Evolutionary conservation across 2,113 vertebrate genomes (phyloP), one percentile per base, ranked within the genome.

Genomic region (Brachyistius frenatus): DNA sequence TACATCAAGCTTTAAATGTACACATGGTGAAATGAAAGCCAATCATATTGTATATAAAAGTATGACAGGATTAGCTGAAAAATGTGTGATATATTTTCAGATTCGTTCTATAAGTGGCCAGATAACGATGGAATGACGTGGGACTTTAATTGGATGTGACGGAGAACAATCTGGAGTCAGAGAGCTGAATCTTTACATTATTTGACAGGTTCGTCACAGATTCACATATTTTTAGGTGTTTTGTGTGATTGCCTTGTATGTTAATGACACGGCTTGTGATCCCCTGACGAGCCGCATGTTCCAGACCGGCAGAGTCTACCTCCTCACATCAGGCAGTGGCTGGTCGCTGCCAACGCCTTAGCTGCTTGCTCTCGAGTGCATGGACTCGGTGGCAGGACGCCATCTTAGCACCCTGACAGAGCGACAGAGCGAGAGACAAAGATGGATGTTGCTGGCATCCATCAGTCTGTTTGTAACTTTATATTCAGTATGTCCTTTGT

Each of bases 351-450:
- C 70, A 65, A 53, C 7, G 23, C 54, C 71, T 54, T 49, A 13
- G 66, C 35, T 52, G 39, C 23, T 64, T 13, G 10, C 44, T 44
- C 52, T 50, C 1, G 3, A 63, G 65, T 70, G 55, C 23, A 52
- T 11, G 41, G 61, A 78, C 13, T 75, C 36, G 31, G 74, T 84
- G 86, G 71, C 81, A 61, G 86, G 78, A 60, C 6, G 66, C 86
- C 78, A 78, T 76, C 39, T 76, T 72, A 54, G 56, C 71, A 31
- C 30, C 49, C 32, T 15, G 54, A 49, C 33, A 50, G 36, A 52
- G 30, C 30, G 8, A 49, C 13, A 15, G 23, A 30, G 66, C 44
- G 46, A 9, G 52, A 58, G 65, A 39, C 52, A 13, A 8, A 11
- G 47, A 37, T 30, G 15, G 10, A 5, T 44, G 41, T 13, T 11